Percentiles rank a stretch among this genome's conserved stretches.
Conservation (phyloP, 1,140 invertebrate genomes). For the Bombus confusus region DNA sequence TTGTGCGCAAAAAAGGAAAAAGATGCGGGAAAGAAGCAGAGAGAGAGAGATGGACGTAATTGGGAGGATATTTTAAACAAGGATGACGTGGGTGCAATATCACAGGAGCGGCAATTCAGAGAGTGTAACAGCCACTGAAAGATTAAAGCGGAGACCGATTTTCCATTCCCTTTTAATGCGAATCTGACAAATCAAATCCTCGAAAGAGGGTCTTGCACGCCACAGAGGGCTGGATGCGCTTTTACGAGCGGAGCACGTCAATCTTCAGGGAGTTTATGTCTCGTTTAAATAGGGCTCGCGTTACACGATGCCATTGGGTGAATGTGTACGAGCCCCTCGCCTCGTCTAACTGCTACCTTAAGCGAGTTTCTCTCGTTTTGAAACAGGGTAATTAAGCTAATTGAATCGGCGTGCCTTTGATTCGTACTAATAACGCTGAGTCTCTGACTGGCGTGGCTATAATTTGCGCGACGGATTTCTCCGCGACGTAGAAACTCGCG, state of each 20-base stretch:
- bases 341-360: conserved; percentile 2
- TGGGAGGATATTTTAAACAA: not conserved
- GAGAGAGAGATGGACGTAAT: not conserved
- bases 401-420: conserved; percentile 45
- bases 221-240: not conserved
- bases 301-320: conserved; percentile 11
- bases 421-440: conserved; percentile 49
- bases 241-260: conserved; percentile 15
- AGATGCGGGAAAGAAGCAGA: too few relatives aligned
- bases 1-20: not conserved
- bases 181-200: conserved; percentile 32
- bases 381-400: conserved; percentile 56
- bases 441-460: not conserved
- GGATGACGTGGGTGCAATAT: conserved; percentile 9
- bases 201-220: not conserved
- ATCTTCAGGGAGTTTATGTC: conserved; percentile 48
- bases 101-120: not conserved
- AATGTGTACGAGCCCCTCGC: not conserved
- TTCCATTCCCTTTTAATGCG: conserved; percentile 28
- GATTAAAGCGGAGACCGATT: conserved; percentile 7
- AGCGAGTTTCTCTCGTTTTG: conserved; percentile 28
- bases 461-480: not conserved
- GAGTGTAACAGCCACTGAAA: not conserved
- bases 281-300: conserved; percentile 49
- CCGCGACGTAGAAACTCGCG: not conserved